phyloP scores from a whole-genome alignment of 1,140 invertebrate species.

The Ips nitidus region DNA sequence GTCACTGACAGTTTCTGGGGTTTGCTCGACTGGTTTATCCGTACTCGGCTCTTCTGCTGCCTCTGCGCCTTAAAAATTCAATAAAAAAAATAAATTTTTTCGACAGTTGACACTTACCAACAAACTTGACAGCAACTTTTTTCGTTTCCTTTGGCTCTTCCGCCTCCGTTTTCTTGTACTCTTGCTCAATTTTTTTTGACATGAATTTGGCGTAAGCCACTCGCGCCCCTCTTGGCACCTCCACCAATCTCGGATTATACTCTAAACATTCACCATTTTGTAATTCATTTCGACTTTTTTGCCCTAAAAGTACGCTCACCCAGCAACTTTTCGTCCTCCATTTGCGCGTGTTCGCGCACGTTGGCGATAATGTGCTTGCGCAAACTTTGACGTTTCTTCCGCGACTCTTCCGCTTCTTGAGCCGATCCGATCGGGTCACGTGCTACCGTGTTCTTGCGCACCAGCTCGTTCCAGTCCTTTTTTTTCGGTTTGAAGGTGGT shows the following conservation, averaged over 20 bases:
- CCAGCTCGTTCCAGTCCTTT: conserved; percentile 84
- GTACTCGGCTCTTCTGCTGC: too few relatives aligned
- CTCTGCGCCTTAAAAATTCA: too few relatives aligned
- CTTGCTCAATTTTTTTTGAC: conserved; percentile 65
- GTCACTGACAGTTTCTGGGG: too few relatives aligned
- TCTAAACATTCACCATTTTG: conserved; percentile 54
- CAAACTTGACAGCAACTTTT: conserved; percentile 9
- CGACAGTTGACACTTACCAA: too few relatives aligned
- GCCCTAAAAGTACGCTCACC: conserved; percentile 51
- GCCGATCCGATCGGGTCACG: conserved; percentile 78
- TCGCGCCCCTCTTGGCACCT: conserved; percentile 71
- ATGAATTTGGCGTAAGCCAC: conserved; percentile 86
- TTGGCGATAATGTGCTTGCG: conserved; percentile 49
- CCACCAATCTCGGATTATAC: conserved; percentile 77
- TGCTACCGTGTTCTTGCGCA: conserved; percentile 66
- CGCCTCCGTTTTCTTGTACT: conserved; percentile 49
- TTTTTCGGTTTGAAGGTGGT: conserved; percentile 63
- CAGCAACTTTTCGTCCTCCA: conserved; percentile 70
- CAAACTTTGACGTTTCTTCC: conserved; percentile 67
- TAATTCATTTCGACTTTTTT: neutral
- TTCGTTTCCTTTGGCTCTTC: conserved; percentile 6
- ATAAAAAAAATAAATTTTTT: too few relatives aligned
- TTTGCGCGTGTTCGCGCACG: conserved; percentile 58
- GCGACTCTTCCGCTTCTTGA: conserved; percentile 61
- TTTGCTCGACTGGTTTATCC: too few relatives aligned